phyloP scores from a whole-genome alignment of 1,140 invertebrate species.

The Listronotus bonariensis region DNA sequence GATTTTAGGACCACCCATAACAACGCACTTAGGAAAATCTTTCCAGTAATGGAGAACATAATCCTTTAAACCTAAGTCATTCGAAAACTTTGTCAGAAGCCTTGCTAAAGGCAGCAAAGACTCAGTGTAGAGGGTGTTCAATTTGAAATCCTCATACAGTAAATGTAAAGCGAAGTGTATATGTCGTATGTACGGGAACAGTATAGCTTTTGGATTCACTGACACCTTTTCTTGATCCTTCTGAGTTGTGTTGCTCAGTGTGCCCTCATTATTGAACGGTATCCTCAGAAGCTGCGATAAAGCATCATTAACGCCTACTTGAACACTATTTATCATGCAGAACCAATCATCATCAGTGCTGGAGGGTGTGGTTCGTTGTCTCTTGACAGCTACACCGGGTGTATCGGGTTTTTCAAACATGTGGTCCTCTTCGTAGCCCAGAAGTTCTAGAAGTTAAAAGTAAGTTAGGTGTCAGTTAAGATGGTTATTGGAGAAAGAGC shows the following conservation, averaged over 20 bases:
- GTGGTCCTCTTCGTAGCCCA: constrained; percentile 50
- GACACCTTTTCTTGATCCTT: constrained; percentile 1
- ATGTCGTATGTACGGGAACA: constrained; percentile 76
- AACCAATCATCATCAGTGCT: constrained; percentile 79
- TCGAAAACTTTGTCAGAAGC: constrained; percentile 78
- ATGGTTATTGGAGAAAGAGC: too few relatives aligned
- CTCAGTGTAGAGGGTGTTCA: constrained; percentile 73
- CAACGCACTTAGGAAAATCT: constrained; percentile 73
- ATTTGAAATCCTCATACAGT: constrained; percentile 89
- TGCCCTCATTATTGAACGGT: background rate
- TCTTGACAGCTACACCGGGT: constrained; percentile 45
- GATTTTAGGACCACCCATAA: constrained; percentile 46
- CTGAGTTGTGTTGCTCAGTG: background rate
- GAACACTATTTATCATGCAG: constrained; percentile 67
- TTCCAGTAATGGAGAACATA: constrained; percentile 85
- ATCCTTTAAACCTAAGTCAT: constrained; percentile 72
- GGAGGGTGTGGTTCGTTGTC: constrained; percentile 53
- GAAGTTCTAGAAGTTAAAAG: constrained; percentile 46
- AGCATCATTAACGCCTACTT: constrained; percentile 43
- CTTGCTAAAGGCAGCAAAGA: constrained; percentile 71
- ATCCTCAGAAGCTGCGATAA: constrained; percentile 17
- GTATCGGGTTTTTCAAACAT: constrained; percentile 46
- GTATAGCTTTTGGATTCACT: constrained; percentile 59
- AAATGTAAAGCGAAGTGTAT: constrained; percentile 84
- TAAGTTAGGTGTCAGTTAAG: too few relatives aligned